Conservation (phyloP, 1,140 invertebrate genomes). For the Planococcus citri region DNA sequence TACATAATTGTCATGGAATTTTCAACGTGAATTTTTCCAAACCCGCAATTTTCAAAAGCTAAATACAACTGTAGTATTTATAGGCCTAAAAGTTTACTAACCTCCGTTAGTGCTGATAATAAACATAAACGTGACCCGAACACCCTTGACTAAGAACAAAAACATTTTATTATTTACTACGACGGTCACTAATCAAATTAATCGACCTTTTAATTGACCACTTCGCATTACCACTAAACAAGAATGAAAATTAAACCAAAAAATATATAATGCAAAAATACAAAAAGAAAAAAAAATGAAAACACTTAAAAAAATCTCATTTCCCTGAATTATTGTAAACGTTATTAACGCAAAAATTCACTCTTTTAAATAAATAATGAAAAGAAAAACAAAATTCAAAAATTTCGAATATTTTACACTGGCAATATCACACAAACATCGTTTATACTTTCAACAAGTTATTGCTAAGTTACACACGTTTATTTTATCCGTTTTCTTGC, state of each 20-base stretch:
- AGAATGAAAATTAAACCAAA: too few species aligned
- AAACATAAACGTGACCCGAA: background rate
- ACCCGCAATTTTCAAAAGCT: background rate
- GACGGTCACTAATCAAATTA: background rate
- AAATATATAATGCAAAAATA: background rate
- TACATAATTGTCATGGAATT: too few species aligned
- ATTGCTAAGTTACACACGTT: background rate
- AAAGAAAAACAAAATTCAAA: background rate
- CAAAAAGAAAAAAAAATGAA: background rate
- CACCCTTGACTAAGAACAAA: background rate
- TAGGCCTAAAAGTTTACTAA: background rate
- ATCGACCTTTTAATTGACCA: background rate
- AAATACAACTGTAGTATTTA: background rate
- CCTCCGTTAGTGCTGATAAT: background rate
- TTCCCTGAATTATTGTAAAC: too few species aligned
- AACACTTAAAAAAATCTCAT: background rate
- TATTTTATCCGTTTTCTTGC: too few species aligned
- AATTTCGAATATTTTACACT: background rate
- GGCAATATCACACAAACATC: background rate
- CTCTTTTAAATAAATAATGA: background rate
- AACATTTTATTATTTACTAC: background rate
- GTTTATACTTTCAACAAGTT: background rate
- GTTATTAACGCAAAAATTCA: too few species aligned
- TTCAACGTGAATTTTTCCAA: too few species aligned
- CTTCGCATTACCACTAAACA: background rate